These are phyloP conservation scores for Pelvicachromis taeniatus DNA, from an alignment of 2,113 vertebrate species.

Conservation along the genomic window DNA sequence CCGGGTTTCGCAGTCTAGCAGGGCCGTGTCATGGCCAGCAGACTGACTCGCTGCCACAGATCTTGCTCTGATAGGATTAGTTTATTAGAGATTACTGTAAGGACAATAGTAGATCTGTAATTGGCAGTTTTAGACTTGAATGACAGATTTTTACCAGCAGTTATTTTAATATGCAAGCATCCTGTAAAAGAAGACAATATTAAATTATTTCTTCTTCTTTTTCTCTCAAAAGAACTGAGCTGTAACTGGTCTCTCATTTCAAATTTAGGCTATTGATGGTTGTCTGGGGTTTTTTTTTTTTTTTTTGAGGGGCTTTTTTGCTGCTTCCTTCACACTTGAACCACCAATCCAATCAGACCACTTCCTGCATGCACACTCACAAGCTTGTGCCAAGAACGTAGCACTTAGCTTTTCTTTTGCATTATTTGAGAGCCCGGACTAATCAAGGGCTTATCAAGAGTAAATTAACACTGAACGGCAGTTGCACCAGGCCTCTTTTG, in stretches of 20 bases:
- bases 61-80: constrained; percentile 2
- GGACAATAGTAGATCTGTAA: background rate
- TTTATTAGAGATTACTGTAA: background rate
- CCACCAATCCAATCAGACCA: constrained; percentile 50
- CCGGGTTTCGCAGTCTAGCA: background rate
- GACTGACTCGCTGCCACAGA: background rate
- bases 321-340: background rate
- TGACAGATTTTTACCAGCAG: background rate
- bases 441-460: background rate
- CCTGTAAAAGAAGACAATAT: background rate
- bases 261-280: background rate
- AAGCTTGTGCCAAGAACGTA: background rate
- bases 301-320: background rate
- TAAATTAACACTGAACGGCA: background rate
- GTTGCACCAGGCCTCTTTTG: background rate
- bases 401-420: background rate
- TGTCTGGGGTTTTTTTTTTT: background rate
- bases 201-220: fast-evolving
- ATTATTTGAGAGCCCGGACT: background rate
- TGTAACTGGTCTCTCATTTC: background rate
- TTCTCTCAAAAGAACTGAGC: background rate
- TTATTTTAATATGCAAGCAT: background rate
- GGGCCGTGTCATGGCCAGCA: background rate
- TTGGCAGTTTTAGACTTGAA: background rate
- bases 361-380: background rate